Evolutionary conservation across 2,113 vertebrate genomes (phyloP).

Genomic region (Neopipo cinnamomea): DNA sequence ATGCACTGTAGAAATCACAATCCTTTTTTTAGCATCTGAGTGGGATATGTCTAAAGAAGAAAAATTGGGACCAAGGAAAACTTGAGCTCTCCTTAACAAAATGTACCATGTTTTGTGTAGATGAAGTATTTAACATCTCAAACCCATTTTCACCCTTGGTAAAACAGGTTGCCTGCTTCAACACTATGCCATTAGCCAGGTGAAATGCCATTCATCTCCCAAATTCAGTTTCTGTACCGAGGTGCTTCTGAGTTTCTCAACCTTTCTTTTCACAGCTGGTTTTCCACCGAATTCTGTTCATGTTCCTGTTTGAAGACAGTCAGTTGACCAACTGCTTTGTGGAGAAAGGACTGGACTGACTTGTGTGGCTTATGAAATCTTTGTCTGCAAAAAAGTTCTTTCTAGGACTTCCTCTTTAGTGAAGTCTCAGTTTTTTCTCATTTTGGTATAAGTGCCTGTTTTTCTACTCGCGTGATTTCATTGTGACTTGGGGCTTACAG

Average conservation of each 20-base stretch:
- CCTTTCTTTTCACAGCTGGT: neutral
- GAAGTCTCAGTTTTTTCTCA: neutral
- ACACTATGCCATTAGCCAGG: accelerated
- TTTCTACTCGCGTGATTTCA: neutral
- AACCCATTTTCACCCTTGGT: accelerated
- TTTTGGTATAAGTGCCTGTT: neutral
- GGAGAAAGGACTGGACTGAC: neutral
- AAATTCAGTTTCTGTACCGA: neutral
- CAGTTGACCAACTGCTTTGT: neutral
- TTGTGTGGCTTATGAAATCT: neutral
- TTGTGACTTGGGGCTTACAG: neutral
- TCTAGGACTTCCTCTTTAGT: neutral
- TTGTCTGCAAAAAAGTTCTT: neutral
- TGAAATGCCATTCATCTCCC: neutral
- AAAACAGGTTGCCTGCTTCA: neutral
- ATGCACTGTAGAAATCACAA: neutral
- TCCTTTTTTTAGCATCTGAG: neutral
- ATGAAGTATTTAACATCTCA: neutral
- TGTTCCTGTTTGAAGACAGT: neutral
- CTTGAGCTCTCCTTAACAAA: neutral
- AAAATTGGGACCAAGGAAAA: neutral
- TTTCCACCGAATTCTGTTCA: neutral
- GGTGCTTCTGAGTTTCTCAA: neutral
- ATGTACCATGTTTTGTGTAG: neutral
- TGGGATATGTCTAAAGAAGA: neutral